Evolutionary conservation across 2,113 vertebrate genomes (phyloP).

Genomic region (Festucalex cinctus): DNA sequence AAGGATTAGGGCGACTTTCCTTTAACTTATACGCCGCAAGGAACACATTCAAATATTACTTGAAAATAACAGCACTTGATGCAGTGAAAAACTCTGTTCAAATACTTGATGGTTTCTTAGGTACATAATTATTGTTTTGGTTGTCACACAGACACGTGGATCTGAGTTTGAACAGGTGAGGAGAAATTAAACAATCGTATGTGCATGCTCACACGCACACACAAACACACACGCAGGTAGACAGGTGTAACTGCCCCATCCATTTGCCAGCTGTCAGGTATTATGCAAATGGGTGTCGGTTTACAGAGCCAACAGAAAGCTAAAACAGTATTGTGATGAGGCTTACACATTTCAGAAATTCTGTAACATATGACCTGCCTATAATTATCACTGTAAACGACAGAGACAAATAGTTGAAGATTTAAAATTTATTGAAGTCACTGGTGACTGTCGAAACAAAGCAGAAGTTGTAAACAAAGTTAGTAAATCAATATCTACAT

Average conservation of each 20-base stretch:
- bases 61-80: neutral
- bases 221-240: conserved; percentile 21
- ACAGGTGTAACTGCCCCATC: conserved; percentile 58
- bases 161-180: conserved; percentile 60
- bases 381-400: neutral
- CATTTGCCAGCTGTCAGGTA: conserved; percentile 65
- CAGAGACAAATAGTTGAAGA: neutral
- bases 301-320: conserved; percentile 69
- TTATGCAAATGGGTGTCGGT: conserved; percentile 68
- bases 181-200: conserved; percentile 27
- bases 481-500: neutral
- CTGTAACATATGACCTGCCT: neutral
- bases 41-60: too few relatives aligned
- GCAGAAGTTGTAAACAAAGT: neutral
- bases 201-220: conserved; percentile 4
- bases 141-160: conserved; percentile 26
- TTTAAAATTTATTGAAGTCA: neutral
- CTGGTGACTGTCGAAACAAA: neutral
- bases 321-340: conserved; percentile 34
- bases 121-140: conserved; percentile 23
- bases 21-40: too few relatives aligned
- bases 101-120: neutral
- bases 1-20: neutral
- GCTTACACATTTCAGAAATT: neutral
- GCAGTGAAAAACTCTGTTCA: neutral